Base-by-base conservation (phyloP, 1,140 invertebrate species). In the Samia ricini region DNA sequence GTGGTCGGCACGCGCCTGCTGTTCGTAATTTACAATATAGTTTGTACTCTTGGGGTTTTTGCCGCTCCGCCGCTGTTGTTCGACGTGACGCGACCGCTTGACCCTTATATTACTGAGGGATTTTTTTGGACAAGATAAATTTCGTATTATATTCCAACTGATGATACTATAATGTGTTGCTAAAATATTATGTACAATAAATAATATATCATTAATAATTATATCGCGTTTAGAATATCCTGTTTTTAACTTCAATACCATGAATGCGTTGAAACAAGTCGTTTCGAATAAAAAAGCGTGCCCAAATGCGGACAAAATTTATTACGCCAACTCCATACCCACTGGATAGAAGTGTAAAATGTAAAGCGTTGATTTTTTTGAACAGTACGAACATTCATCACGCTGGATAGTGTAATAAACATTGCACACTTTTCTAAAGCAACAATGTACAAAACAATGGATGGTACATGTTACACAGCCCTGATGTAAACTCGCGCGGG, bases 21-120 rank as follows among this genome's bases (percentile, higher is more conserved):
- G 81, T 75, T 86, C 81, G 7, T 87, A 83, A 87, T 89, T 83
- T 86, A 85, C 80, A 85, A 85, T 85, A 85, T 87, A 87, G 86
- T 87, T 88, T 75, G 83, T 77, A 74, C 72, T 71, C 61, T 64
- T 61, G 66, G 63, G 69, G 66, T 89, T 87, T 89, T 87, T 89
- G 83, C 76, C 52, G 58, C 66, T 63, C 21, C 59, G 56, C 57
- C 56, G 66, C 57, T 51, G 61, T 52, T 21, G 51, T 60, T 56
- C 69, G 70, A 77, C 77, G 80, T 79, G 84, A 79, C 76, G 80
- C 66, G 74, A 64, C 72, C 83, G 75, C 79, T 84, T 89, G 83
- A 88, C 85, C 86, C 86, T 89, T 86, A 82, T 81, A 81, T 80
- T 72, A 72, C 68, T 68, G 54, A 65, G 69, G 70, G 72, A 74